Evolutionary conservation across 2,113 vertebrate species (phyloP).

Genomic region (Pelvicachromis taeniatus): DNA sequence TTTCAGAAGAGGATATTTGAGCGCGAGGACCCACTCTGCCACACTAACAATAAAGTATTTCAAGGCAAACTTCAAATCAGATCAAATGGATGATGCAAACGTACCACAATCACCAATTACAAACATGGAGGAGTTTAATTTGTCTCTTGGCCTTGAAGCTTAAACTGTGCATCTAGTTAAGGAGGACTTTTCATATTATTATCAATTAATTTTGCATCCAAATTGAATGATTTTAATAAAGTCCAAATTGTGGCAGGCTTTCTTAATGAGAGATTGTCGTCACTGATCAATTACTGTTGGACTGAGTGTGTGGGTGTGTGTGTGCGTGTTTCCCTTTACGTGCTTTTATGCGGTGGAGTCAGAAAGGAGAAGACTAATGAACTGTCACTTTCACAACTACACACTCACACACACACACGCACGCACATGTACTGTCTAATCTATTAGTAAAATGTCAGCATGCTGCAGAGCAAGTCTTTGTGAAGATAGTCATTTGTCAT

Average conservation of each 20-base stretch:
- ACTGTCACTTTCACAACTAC: constrained; percentile 19
- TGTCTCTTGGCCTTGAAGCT: not conserved
- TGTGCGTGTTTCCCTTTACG: not conserved
- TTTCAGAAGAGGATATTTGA: not conserved
- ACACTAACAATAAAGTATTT: not conserved
- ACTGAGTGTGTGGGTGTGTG: not conserved
- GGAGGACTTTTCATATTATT: not conserved
- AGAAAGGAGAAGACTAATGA: constrained; percentile 42
- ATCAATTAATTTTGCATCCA: not conserved
- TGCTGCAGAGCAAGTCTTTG: not conserved
- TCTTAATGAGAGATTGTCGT: not conserved
- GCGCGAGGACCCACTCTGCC: not conserved
- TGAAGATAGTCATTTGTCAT: constrained; percentile 32
- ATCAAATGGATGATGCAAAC: constrained; percentile 4
- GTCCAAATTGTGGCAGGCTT: not conserved
- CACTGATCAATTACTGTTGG: not conserved
- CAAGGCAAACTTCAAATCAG: not conserved
- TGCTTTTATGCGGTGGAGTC: not conserved
- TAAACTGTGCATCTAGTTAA: not conserved
- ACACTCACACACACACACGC: not conserved
- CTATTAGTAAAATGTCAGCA: constrained; percentile 51
- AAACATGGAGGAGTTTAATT: not conserved
- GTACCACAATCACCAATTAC: not conserved
- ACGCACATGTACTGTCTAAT: not conserved
- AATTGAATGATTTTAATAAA: not conserved